Percentiles rank a stretch among this genome's conserved stretches.
These are phyloP conservation scores for Mallotus villosus DNA, from an alignment of 2,797 vertebrate genomes.

Conservation along the genomic window DNA sequence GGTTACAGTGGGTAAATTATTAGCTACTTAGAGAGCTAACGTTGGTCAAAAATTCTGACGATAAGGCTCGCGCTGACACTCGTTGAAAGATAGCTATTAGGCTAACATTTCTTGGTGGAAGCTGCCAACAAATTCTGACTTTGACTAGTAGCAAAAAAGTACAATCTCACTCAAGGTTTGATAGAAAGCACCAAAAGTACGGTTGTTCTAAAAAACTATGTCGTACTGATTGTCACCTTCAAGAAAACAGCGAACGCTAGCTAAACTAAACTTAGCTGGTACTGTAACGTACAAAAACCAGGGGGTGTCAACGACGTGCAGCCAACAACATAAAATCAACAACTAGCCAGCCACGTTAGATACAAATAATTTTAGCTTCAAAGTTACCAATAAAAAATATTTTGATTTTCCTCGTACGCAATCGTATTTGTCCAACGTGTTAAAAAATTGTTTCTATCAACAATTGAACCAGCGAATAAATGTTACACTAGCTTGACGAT, in stretches of 20 bases:
- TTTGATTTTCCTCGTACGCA: not conserved
- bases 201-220: not conserved
- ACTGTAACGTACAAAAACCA: not conserved
- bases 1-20: constrained; percentile 2
- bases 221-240: constrained; percentile 13
- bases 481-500: constrained; percentile 1
- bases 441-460: not conserved
- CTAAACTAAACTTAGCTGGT: not conserved
- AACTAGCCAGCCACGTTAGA: not conserved
- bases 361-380: not conserved
- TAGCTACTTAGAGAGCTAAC: not conserved
- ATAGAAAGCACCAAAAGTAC: constrained; percentile 13
- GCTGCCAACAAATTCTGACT: constrained; percentile 4
- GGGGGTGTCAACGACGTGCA: no score
- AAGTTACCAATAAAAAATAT: not conserved
- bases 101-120: constrained; percentile 4
- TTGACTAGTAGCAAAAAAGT: not conserved
- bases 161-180: constrained; percentile 4
- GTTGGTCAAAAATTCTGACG: constrained; percentile 21
- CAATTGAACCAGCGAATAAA: constrained; percentile 10
- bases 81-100: not conserved
- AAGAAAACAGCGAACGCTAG: constrained; percentile 1
- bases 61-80: constrained; percentile 23
- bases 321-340: not conserved
- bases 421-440: not conserved